These are phyloP conservation scores for Crambe crambe DNA, from an alignment of 37 sponge, comb jelly and placozoan species.

Conservation along the genomic window DNA sequence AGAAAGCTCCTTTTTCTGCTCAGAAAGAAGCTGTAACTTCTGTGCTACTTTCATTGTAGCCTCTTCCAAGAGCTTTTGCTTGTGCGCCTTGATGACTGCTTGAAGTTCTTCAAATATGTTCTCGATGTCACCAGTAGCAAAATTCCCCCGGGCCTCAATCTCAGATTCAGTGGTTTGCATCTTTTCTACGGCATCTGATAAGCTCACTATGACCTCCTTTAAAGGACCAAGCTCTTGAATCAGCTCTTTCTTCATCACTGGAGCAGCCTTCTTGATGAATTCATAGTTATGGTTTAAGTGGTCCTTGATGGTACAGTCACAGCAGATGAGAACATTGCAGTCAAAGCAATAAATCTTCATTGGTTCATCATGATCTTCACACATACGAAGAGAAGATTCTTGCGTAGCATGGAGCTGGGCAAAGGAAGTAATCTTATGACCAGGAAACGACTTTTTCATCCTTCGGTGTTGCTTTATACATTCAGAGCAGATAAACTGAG, in stretches of 20 bases:
- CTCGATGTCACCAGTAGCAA: not conserved
- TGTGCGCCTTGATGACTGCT: not conserved
- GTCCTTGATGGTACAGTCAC: constrained; percentile 6
- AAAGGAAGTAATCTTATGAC: constrained; percentile 12
- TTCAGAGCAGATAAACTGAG: constrained; percentile 23
- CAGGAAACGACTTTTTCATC: constrained; percentile 6
- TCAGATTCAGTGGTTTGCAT: not conserved
- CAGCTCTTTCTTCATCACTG: constrained; percentile 19
- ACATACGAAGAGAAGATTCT: not conserved
- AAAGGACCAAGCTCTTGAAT: not conserved
- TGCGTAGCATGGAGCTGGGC: not conserved
- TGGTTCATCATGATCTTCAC: constrained; percentile 3
- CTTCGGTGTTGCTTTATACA: constrained; percentile 3
- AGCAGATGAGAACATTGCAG: constrained; percentile 21
- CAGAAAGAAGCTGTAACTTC: not conserved
- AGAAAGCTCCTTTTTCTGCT: not conserved
- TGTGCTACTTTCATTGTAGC: not conserved
- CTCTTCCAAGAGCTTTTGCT: constrained; percentile 5
- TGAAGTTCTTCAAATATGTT: not conserved
- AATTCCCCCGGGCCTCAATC: constrained; percentile 10
- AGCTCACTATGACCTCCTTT: constrained; percentile 4
- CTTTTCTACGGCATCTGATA: not conserved
- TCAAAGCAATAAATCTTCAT: constrained; percentile 40
- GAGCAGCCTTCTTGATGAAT: constrained; percentile 9
- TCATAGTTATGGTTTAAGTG: constrained; percentile 22